These are phyloP conservation scores for Copsychus sechellarum DNA, from an alignment of 2,113 vertebrate genomes.

Conservation along the genomic window DNA sequence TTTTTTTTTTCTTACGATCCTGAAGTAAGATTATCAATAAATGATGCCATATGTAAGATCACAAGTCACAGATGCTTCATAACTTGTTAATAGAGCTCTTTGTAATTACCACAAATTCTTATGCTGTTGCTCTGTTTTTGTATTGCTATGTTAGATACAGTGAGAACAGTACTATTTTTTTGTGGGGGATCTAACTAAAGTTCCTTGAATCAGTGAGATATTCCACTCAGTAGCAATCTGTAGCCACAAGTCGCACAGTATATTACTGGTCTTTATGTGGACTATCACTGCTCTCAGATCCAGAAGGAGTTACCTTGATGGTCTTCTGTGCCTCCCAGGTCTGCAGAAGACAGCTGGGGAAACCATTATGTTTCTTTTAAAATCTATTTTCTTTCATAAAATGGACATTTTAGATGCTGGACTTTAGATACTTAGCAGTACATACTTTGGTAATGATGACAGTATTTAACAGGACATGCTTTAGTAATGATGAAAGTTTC, in stretches of 20 bases:
- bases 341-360: neutral
- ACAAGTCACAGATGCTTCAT: neutral
- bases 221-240: neutral
- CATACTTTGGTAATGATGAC: neutral
- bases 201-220: neutral
- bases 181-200: neutral
- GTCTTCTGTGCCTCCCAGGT: neutral
- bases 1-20: neutral
- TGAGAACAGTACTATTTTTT: neutral
- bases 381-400: neutral
- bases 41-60: neutral
- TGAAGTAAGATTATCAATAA: neutral
- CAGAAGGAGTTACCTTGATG: neutral
- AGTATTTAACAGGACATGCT: neutral
- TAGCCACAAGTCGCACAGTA: rapidly evolving
- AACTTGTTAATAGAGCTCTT: neutral
- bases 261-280: neutral
- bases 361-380: neutral
- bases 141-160: neutral
- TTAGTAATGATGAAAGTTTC: neutral
- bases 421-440: neutral
- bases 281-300: neutral
- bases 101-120: neutral
- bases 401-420: neutral
- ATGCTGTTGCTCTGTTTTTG: neutral